A percentile compares a stretch with the other conserved stretches of the same genome.
Evolutionary conservation across 2,113 vertebrate species (phyloP).

Genomic region (Clinocottus analis): DNA sequence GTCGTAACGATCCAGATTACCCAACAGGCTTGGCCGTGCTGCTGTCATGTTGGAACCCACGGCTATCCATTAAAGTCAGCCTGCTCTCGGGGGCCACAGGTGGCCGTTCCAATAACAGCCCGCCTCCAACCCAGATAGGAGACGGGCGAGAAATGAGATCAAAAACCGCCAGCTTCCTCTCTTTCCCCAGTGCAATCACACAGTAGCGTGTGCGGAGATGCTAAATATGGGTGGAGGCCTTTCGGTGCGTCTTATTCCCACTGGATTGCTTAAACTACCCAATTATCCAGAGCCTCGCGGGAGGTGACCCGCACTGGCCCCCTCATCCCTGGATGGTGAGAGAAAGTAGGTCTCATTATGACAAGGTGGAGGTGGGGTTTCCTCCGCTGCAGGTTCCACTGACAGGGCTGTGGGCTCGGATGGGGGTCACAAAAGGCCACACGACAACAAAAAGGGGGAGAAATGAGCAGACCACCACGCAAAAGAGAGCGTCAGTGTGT

Average conservation of each 20-base stretch:
- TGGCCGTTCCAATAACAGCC: conserved; percentile 59
- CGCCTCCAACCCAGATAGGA: conserved; percentile 69
- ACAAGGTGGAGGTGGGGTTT: conserved; percentile 52
- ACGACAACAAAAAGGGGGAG: neutral
- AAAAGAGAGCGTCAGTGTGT: neutral
- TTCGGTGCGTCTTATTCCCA: conserved; percentile 60
- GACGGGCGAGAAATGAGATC: conserved; percentile 59
- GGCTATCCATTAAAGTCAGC: conserved; percentile 51
- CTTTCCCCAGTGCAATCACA: conserved; percentile 61
- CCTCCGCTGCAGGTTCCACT: conserved; percentile 38
- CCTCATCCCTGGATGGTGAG: conserved; percentile 56
- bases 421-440: conserved; percentile 4
- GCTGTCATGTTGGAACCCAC: conserved; percentile 50
- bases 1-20: conserved; percentile 48
- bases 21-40: conserved; percentile 12
- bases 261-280: conserved; percentile 74
- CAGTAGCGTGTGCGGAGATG: conserved; percentile 43
- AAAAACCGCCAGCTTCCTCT: conserved; percentile 41
- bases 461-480: neutral
- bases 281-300: conserved; percentile 78
- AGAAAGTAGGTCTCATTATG: conserved; percentile 83
- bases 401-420: conserved; percentile 3
- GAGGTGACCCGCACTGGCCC: conserved; percentile 64
- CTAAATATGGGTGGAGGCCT: conserved; percentile 71
- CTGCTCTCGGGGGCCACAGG: conserved; percentile 53